These are phyloP conservation scores for Crotophaga sulcirostris DNA, from an alignment of 2,113 vertebrate species.

Conservation along the genomic window DNA sequence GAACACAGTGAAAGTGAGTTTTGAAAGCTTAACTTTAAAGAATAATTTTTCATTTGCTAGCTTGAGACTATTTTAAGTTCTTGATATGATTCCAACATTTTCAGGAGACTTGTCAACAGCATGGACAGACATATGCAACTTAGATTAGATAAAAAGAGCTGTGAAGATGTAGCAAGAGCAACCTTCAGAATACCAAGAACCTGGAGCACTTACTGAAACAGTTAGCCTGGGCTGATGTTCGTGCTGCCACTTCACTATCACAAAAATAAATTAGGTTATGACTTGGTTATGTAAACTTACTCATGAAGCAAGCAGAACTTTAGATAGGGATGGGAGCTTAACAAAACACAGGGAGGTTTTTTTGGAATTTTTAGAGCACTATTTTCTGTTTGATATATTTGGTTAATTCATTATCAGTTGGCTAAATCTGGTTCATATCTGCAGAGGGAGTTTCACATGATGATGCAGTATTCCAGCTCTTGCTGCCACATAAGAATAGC, in stretches of 20 bases:
- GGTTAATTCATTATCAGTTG: neutral
- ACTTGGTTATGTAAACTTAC: neutral
- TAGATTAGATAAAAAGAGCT: neutral
- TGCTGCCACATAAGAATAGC: neutral
- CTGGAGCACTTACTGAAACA: neutral
- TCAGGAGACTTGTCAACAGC: conserved; percentile 13
- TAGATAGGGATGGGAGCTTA: neutral
- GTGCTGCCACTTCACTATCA: neutral
- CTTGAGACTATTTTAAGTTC: neutral
- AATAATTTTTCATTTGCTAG: neutral
- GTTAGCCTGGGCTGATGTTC: neutral
- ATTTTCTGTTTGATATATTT: neutral
- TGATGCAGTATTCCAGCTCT: neutral
- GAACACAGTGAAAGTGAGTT: neutral
- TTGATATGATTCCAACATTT: conserved; percentile 23
- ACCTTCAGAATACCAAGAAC: neutral
- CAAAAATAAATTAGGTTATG: neutral
- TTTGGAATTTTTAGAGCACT: neutral
- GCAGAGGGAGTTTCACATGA: rapidly evolving
- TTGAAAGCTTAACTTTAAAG: neutral
- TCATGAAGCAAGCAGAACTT: neutral
- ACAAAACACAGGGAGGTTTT: neutral
- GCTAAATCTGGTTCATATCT: rapidly evolving
- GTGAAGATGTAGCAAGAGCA: conserved; percentile 1
- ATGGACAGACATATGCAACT: neutral